phyloP scores from a whole-genome alignment of 2,797 vertebrate genomes.

The Falco rusticolus region DNA sequence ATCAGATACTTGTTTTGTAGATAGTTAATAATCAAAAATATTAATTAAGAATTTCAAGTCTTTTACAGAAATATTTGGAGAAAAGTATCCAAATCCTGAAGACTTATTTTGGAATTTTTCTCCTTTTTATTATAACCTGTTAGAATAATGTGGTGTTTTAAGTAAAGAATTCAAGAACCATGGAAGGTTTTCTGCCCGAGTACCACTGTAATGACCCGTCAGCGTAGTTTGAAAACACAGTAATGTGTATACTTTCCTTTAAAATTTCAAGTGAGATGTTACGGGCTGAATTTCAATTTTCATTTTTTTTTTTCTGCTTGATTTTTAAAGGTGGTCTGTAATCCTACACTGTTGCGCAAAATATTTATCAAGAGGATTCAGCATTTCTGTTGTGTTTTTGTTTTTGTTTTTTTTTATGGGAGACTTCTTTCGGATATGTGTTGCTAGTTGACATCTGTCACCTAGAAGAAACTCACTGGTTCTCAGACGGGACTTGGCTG shows the following conservation, averaged over 20 bases:
- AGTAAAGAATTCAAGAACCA: neutral
- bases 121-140: neutral
- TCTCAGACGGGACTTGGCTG: neutral
- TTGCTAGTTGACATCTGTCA: neutral
- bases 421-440: neutral
- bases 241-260: neutral
- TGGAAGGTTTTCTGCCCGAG: neutral
- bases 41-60: neutral
- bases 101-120: neutral
- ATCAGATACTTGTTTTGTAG: neutral
- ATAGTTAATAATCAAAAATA: neutral
- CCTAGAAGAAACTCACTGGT: too few species aligned
- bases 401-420: neutral
- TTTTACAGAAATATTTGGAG: neutral
- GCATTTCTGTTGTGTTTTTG: neutral
- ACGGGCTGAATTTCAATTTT: neutral
- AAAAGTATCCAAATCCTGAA: neutral
- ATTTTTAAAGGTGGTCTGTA: neutral
- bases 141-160: neutral
- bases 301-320: neutral
- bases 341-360: neutral
- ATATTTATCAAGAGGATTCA: neutral
- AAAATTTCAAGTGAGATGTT: neutral
- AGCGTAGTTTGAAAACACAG: neutral
- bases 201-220: neutral